phyloP scores from a whole-genome alignment of 2,113 vertebrate genomes.

The Ivindomyrus marchei region DNA sequence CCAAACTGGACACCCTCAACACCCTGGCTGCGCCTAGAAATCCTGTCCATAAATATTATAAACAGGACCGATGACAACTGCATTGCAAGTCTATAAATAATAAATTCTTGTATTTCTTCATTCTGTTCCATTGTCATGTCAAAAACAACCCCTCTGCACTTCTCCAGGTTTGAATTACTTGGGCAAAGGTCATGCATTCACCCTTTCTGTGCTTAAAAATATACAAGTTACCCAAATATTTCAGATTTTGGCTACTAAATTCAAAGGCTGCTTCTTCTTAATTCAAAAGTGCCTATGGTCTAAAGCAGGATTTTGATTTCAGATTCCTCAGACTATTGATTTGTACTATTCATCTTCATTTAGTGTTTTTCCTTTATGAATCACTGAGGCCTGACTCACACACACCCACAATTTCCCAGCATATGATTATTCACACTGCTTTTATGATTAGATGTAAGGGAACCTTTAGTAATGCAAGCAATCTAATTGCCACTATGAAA shows the following conservation, averaged over 20 bases:
- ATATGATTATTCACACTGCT: neutral
- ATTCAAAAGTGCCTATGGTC: neutral
- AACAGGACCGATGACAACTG: too few species aligned
- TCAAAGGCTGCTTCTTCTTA: neutral
- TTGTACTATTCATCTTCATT: neutral
- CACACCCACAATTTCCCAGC: neutral
- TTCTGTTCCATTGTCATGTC: too few species aligned
- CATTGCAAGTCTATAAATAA: too few species aligned
- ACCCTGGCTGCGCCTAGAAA: too few species aligned
- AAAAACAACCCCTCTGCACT: too few species aligned
- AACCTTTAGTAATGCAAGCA: neutral
- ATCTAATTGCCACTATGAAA: too few species aligned
- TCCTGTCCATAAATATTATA: too few species aligned
- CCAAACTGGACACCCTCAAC: too few species aligned
- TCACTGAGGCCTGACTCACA: neutral
- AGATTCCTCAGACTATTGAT: neutral
- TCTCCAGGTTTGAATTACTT: neutral
- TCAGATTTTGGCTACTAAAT: too few species aligned
- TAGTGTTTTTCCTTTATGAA: neutral
- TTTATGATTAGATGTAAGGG: too few species aligned
- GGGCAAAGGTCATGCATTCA: neutral
- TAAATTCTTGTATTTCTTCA: too few species aligned
- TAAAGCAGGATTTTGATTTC: neutral
- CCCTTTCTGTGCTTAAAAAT: neutral
- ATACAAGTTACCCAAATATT: too few species aligned